phyloP scores from a whole-genome alignment of 1,140 invertebrate species.

The Drosophila grimshawi region DNA sequence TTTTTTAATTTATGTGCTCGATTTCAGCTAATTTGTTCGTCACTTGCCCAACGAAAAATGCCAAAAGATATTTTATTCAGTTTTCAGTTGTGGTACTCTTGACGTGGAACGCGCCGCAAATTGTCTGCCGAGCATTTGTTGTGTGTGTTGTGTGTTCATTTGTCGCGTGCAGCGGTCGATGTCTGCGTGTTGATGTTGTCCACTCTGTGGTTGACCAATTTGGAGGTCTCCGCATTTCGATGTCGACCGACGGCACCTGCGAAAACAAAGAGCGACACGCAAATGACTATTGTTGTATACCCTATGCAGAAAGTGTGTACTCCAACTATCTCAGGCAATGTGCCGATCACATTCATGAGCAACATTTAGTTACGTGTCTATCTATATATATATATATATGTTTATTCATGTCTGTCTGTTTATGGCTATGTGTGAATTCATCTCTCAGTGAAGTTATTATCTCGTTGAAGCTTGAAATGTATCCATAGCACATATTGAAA shows the following conservation, averaged over 20 bases:
- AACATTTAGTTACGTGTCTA: no score
- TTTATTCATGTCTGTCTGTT: no score
- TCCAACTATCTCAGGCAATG: not conserved
- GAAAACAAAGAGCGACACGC: constrained; percentile 46
- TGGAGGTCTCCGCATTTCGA: constrained; percentile 27
- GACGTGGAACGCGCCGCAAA: constrained; percentile 21
- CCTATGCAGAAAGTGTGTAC: not conserved
- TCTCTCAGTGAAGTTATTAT: no score
- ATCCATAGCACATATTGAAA: no score
- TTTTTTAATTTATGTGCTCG: constrained; percentile 68
- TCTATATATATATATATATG: no score
- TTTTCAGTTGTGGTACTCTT: constrained; percentile 9
- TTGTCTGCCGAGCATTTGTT: constrained; percentile 1
- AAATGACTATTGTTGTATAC: constrained; percentile 31
- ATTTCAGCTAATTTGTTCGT: constrained; percentile 79
- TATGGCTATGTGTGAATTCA: no score
- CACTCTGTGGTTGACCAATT: not conserved
- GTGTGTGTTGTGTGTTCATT: constrained; percentile 21
- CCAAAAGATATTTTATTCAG: constrained; percentile 37
- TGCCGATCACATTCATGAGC: not conserved
- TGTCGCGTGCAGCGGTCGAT: constrained; percentile 21
- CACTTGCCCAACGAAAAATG: constrained; percentile 69
- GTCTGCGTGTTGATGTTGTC: not conserved
- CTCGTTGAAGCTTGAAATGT: no score
- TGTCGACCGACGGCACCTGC: constrained; percentile 39